These are phyloP conservation scores for Pollenia angustigena DNA, from an alignment of 2,888 invertebrate species.

Conservation along the genomic window DNA sequence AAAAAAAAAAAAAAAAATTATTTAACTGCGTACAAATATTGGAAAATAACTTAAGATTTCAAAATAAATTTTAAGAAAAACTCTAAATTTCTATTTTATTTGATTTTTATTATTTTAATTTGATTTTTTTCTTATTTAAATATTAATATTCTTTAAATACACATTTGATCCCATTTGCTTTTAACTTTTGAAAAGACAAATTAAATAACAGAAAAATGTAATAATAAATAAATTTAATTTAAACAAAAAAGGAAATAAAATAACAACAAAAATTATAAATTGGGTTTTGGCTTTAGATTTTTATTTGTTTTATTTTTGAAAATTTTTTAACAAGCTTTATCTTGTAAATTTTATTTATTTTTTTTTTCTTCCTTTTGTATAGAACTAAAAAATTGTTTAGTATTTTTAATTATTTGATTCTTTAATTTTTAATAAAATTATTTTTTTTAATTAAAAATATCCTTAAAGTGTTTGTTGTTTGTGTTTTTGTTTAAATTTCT, in stretches of 20 bases:
- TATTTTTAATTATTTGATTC: constrained; percentile 12
- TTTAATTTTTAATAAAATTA: constrained; percentile 14
- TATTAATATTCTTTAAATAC: constrained; percentile 49
- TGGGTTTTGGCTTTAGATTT: constrained; percentile 3
- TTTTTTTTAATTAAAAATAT: constrained; percentile 50
- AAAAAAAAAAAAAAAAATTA: too few species aligned
- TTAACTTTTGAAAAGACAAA: constrained; percentile 51
- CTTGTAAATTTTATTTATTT: not conserved
- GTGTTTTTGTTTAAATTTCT: constrained; percentile 28
- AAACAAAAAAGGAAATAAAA: constrained; percentile 22
- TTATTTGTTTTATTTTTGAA: too few species aligned
- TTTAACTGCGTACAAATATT: too few species aligned
- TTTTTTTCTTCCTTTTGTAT: constrained; percentile 25
- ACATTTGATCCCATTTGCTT: constrained; percentile 66
- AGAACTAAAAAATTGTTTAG: constrained; percentile 45
- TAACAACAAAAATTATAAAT: constrained; percentile 23
- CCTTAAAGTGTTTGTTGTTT: constrained; percentile 21
- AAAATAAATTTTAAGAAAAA: constrained; percentile 17
- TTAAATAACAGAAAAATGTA: constrained; percentile 22
- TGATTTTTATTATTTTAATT: constrained; percentile 47
- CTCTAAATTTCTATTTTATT: constrained; percentile 19
- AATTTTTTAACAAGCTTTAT: too few species aligned
- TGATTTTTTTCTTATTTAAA: constrained; percentile 55
- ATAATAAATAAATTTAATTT: constrained; percentile 32
- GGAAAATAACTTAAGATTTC: not conserved